Conservation (phyloP, 2,888 invertebrate genomes). For the Pachycephus smyrnensis region DNA sequence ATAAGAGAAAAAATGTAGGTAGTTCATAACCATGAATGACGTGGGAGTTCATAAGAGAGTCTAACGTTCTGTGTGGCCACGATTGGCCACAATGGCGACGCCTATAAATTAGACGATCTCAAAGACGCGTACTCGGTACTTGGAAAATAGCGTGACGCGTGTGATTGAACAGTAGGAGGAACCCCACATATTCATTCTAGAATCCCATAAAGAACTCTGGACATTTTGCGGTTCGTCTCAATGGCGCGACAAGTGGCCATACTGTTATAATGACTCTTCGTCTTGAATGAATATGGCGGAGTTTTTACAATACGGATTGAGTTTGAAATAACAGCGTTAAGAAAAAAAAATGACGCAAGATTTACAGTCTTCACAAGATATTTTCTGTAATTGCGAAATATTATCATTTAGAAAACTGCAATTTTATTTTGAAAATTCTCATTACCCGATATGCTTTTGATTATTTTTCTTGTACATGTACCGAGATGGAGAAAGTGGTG, state of each 20-base stretch:
- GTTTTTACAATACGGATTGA: constrained; percentile 11
- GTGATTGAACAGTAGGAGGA: constrained; percentile 48
- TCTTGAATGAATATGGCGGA: neutral
- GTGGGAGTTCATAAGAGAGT: constrained; percentile 52
- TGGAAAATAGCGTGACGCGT: constrained; percentile 49
- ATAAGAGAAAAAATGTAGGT: constrained; percentile 9
- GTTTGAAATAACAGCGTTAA: constrained; percentile 10
- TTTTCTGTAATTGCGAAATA: neutral
- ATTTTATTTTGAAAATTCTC: neutral
- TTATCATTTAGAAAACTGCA: neutral
- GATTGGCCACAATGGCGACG: constrained; percentile 36
- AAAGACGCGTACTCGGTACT: constrained; percentile 39
- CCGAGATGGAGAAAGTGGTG: neutral
- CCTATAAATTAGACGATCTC: constrained; percentile 55
- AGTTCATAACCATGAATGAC: constrained; percentile 43
- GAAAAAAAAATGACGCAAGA: constrained; percentile 14
- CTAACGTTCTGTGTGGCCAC: constrained; percentile 50
- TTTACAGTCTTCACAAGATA: constrained; percentile 21
- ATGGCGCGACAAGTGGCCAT: constrained; percentile 56
- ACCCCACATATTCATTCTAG: constrained; percentile 20
- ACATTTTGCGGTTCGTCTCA: constrained; percentile 32
- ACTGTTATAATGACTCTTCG: constrained; percentile 38
- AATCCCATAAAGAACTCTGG: constrained; percentile 24
- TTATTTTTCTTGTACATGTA: neutral
- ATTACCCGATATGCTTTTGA: neutral